A percentile compares a stretch with the other conserved stretches of the same genome.
These are phyloP conservation scores for Sebastes goodei DNA, from an alignment of 2,797 vertebrate species.

Conservation along the genomic window DNA sequence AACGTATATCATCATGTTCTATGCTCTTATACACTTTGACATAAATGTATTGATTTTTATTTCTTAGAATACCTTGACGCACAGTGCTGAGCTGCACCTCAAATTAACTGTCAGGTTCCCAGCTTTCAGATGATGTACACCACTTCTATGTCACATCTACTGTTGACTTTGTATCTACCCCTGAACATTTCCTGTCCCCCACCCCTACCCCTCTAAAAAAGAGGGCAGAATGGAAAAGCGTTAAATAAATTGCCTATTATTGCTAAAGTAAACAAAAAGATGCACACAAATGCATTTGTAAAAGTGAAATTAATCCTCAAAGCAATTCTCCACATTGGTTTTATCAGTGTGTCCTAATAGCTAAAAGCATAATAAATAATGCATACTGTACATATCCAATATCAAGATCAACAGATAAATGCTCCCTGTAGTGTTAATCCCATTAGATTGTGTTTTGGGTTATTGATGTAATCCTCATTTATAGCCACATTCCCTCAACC, in stretches of 20 bases:
- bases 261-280: neutral
- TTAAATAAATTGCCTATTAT: neutral
- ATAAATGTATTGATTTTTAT: too few relatives aligned
- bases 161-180: neutral
- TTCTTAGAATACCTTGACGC: too few relatives aligned
- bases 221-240: fast-evolving
- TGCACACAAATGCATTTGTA: neutral
- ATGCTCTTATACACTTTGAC: too few relatives aligned
- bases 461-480: neutral
- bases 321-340: neutral
- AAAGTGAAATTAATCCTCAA: neutral
- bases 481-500: neutral
- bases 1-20: too few relatives aligned
- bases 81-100: too few relatives aligned
- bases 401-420: neutral
- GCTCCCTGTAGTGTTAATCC: neutral
- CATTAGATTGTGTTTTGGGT: neutral
- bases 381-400: neutral
- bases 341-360: neutral
- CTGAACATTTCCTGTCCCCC: neutral
- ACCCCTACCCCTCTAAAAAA: neutral
- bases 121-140: too few relatives aligned
- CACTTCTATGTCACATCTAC: neutral
- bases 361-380: neutral
- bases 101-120: too few relatives aligned